phyloP scores from a whole-genome alignment of 2,113 vertebrate genomes.

The Suncus etruscus region DNA sequence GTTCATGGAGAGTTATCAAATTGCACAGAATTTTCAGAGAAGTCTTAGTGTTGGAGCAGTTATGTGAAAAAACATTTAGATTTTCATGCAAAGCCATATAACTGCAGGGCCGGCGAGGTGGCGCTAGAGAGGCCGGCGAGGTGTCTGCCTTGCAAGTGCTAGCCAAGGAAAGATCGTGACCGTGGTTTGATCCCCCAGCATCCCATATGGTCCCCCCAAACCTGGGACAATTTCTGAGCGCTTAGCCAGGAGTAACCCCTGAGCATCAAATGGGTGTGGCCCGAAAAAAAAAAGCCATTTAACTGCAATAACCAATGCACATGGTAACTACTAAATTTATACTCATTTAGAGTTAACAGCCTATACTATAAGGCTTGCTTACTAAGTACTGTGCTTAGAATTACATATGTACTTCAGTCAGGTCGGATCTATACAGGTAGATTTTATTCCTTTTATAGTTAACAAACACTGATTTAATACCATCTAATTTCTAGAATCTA shows the following conservation, averaged over 20 bases:
- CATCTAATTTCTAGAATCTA: constrained; percentile 6
- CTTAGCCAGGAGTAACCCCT: too few species aligned
- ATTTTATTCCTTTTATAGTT: constrained; percentile 27
- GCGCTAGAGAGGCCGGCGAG: too few species aligned
- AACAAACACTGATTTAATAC: constrained; percentile 22
- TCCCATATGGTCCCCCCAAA: too few species aligned
- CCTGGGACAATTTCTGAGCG: too few species aligned
- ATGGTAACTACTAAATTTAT: constrained; percentile 41
- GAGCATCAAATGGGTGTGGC: too few species aligned
- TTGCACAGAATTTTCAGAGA: constrained; percentile 51
- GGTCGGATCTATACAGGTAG: not conserved
- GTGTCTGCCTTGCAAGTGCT: too few species aligned
- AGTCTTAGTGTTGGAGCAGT: not conserved
- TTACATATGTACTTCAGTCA: not conserved
- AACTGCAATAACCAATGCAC: constrained; percentile 25
- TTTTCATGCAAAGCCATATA: constrained; percentile 26
- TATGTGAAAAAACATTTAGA: constrained; percentile 57
- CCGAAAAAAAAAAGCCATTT: not conserved
- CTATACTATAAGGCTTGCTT: not conserved
- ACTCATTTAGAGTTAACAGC: constrained; percentile 10
- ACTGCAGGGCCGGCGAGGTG: too few species aligned
- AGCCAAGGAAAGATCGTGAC: too few species aligned
- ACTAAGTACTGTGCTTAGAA: constrained; percentile 3
- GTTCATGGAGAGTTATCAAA: not conserved
- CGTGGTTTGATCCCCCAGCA: too few species aligned